Evolutionary conservation across 2,888 invertebrate species (phyloP).

Genomic region (Heliconius ismenius): DNA sequence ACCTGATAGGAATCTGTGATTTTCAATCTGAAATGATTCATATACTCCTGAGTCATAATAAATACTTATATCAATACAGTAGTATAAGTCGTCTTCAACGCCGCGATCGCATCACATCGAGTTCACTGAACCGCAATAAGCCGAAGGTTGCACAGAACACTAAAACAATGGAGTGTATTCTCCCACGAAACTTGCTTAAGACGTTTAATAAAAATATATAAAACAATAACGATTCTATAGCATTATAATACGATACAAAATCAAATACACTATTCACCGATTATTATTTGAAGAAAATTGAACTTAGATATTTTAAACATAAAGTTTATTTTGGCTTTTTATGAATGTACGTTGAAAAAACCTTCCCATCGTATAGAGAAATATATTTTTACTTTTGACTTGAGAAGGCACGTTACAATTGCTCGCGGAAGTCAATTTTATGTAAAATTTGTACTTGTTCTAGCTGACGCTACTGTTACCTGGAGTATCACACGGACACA

Average conservation of each 20-base stretch:
- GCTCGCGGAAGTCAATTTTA: slow-evolving; percentile 23
- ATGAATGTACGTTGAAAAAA: not conserved
- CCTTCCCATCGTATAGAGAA: slow-evolving; percentile 21
- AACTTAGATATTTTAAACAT: not conserved
- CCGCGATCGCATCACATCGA: slow-evolving; percentile 26
- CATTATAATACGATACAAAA: slow-evolving; percentile 19
- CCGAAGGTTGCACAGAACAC: slow-evolving; percentile 64
- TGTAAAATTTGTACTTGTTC: not conserved
- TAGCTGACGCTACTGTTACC: not conserved
- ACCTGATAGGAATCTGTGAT: not conserved
- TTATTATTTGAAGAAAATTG: not conserved
- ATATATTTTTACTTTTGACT: slow-evolving; percentile 32
- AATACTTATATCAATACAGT: not conserved
- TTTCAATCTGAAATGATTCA: not conserved
- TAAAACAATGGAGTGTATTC: slow-evolving; percentile 63
- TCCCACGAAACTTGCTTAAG: slow-evolving; percentile 63
- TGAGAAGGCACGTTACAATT: slow-evolving; percentile 24
- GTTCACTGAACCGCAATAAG: slow-evolving; percentile 64
- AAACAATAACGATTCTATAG: slow-evolving; percentile 21
- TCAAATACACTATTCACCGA: slow-evolving; percentile 4
- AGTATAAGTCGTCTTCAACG: not conserved
- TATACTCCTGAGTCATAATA: not conserved
- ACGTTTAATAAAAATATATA: slow-evolving; percentile 42
- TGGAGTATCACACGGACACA: not conserved
- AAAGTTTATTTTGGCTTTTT: not conserved